A percentile compares a stretch with the other conserved stretches of the same genome.
Conservation (phyloP, 2,888 invertebrate species). For the Drosophila stalkeri region DNA sequence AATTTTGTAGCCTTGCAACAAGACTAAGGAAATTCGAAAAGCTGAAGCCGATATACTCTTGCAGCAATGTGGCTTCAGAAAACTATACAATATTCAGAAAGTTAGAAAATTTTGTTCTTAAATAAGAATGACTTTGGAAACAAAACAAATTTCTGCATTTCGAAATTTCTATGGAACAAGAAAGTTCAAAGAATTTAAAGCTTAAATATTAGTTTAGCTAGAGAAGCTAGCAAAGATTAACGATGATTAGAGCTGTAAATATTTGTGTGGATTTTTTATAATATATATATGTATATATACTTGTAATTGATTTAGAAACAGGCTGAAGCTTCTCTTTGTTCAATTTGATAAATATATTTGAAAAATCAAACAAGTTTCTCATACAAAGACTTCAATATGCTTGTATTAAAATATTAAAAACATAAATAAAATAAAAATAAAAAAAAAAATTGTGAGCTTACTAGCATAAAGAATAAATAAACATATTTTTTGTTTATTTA, state of each 20-base stretch:
- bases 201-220: neutral
- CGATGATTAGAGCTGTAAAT: neutral
- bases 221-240: neutral
- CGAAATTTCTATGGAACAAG: neutral
- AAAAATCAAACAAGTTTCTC: neutral
- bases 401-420: no score
- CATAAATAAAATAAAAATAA: no score
- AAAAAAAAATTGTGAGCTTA: neutral
- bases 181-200: neutral
- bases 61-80: neutral
- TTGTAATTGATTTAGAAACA: neutral
- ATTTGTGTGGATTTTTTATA: no score
- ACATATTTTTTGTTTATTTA: neutral
- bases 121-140: neutral
- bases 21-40: neutral
- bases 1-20: slow-evolving; percentile 16
- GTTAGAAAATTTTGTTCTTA: neutral
- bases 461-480: neutral
- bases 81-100: neutral
- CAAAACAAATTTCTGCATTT: neutral
- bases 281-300: no score
- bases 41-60: neutral
- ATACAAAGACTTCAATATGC: no score
- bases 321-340: neutral
- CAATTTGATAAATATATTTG: neutral